Percentiles rank a stretch among this genome's conserved stretches.
phyloP scores from a whole-genome alignment of 2,888 invertebrate genomes.

The Drosophila cracens region DNA sequence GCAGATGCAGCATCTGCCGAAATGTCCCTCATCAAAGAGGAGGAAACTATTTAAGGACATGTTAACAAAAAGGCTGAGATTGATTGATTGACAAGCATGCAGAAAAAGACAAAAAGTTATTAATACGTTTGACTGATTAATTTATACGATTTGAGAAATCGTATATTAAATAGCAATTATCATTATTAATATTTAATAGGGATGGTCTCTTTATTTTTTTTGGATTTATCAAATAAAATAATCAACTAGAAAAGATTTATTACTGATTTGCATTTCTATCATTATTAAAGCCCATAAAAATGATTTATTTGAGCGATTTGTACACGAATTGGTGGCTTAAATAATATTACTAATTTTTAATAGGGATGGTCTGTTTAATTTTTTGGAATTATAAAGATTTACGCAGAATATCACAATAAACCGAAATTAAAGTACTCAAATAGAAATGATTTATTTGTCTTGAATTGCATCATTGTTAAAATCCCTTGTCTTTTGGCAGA shows the following conservation, averaged over 20 bases:
- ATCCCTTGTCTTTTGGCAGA: constrained; percentile 4
- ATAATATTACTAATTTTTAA: not conserved
- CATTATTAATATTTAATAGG: not conserved
- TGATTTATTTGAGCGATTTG: not conserved
- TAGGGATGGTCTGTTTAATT: not conserved
- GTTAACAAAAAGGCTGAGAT: not conserved
- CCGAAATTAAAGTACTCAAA: not conserved
- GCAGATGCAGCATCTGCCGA: not conserved
- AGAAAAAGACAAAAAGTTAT: not conserved
- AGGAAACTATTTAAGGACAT: not conserved
- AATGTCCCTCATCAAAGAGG: not conserved
- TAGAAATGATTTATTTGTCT: not conserved
- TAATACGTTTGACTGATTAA: constrained; percentile 9
- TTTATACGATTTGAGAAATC: not conserved
- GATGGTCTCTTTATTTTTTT: not conserved
- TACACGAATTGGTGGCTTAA: not conserved
- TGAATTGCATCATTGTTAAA: too few relatives aligned
- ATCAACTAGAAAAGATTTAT: not conserved
- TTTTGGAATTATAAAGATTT: not conserved
- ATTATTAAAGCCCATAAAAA: not conserved
- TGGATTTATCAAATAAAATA: not conserved
- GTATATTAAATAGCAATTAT: constrained; percentile 2
- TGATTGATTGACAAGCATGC: not conserved
- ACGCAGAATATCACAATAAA: not conserved
- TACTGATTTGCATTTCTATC: constrained; percentile 2